These are phyloP conservation scores for Tor tambroides DNA, from an alignment of 2,113 vertebrate species.

Conservation along the genomic window DNA sequence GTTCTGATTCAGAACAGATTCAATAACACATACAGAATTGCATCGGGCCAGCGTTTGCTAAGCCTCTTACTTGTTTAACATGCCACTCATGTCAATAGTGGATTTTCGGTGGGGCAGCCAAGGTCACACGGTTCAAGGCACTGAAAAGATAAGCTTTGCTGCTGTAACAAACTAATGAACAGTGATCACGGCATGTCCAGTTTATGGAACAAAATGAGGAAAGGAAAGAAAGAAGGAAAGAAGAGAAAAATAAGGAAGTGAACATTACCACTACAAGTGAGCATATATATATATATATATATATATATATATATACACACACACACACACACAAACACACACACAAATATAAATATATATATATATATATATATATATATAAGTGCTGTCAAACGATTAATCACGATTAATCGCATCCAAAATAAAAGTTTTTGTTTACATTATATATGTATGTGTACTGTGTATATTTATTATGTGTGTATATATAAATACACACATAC, in stretches of 20 bases:
- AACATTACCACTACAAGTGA: too few species aligned
- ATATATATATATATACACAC: too few species aligned
- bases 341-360: too few species aligned
- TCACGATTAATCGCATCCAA: too few species aligned
- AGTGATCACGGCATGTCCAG: not conserved
- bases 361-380: too few species aligned
- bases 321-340: too few species aligned
- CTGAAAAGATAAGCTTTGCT: constrained; percentile 1
- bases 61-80: constrained; percentile 7
- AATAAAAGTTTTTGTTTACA: too few species aligned
- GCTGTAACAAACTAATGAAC: not conserved
- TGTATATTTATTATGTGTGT: too few species aligned
- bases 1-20: constrained; percentile 29
- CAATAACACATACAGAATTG: constrained; percentile 30
- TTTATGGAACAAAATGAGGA: not conserved
- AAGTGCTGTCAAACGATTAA: too few species aligned
- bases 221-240: not conserved
- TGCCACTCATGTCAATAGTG: not conserved
- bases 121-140: not conserved
- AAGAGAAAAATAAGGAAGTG: not conserved
- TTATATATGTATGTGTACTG: too few species aligned
- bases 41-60: not conserved
- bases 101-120: not conserved
- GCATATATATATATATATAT: too few species aligned
- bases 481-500: too few species aligned